Conservation (phyloP, 35 echinoderm and acorn worm species). For the Apostichopus japonicus region DNA sequence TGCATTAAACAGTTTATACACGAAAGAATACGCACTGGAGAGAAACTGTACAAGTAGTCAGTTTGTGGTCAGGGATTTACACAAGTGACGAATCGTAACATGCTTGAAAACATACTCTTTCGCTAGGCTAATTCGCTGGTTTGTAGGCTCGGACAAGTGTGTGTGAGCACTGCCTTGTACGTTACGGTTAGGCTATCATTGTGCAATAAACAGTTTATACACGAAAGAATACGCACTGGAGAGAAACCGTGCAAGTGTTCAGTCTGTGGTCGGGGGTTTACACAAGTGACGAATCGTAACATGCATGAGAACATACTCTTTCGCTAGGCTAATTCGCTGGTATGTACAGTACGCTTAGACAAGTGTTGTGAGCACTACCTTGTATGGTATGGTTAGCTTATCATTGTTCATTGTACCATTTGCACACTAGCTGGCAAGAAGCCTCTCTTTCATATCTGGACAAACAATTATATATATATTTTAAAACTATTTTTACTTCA, state of each 20-base stretch:
- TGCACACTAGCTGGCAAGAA: background rate
- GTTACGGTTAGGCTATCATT: too few relatives aligned
- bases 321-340: background rate
- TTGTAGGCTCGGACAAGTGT: too few relatives aligned
- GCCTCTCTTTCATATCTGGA: too few relatives aligned
- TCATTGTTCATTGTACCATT: too few relatives aligned
- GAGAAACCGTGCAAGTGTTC: slow-evolving; percentile 42
- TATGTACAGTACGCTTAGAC: too few relatives aligned
- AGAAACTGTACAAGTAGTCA: slow-evolving; percentile 36
- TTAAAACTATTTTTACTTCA: too few relatives aligned
- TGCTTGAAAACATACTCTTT: slow-evolving; percentile 4
- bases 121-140: background rate
- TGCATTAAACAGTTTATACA: background rate
- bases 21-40: slow-evolving; percentile 20
- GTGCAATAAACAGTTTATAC: background rate
- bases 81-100: background rate
- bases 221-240: slow-evolving; percentile 28
- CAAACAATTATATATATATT: too few relatives aligned
- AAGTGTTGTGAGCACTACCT: too few relatives aligned
- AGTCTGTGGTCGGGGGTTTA: slow-evolving; percentile 43
- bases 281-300: background rate
- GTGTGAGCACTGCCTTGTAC: too few relatives aligned
- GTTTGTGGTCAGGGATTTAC: slow-evolving; percentile 44
- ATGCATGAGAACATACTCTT: slow-evolving; percentile 6
- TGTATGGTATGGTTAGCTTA: too few relatives aligned